These are phyloP conservation scores for Acanthurus lineatus DNA, from an alignment of 2,797 vertebrate species.

Conservation along the genomic window DNA sequence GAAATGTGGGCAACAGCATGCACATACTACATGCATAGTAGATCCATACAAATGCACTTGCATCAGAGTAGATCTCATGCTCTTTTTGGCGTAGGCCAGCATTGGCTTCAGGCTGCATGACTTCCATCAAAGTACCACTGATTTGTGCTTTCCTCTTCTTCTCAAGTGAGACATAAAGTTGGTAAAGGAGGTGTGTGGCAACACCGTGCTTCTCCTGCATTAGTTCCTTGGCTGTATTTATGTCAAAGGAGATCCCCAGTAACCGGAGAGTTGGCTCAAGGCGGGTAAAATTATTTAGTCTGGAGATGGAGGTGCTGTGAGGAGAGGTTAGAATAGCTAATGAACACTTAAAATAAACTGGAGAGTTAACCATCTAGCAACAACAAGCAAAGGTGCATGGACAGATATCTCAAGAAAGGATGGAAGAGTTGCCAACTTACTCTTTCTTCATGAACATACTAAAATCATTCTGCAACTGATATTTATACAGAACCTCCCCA, in stretches of 20 bases:
- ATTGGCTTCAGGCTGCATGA: constrained; percentile 81
- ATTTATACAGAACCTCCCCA: constrained; percentile 93
- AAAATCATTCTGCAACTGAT: constrained; percentile 93
- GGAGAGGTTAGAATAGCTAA: background rate
- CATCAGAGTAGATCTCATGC: constrained; percentile 86
- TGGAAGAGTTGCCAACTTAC: constrained; percentile 76
- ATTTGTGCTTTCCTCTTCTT: constrained; percentile 87
- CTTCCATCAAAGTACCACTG: constrained; percentile 82
- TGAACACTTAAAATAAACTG: background rate
- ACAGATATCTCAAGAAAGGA: background rate
- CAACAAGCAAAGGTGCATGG: background rate
- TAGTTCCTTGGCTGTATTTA: constrained; percentile 86
- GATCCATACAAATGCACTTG: constrained; percentile 67
- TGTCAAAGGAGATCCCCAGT: constrained; percentile 90
- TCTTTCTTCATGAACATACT: constrained; percentile 90
- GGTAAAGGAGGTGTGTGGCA: constrained; percentile 90
- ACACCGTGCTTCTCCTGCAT: constrained; percentile 91
- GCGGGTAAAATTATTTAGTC: constrained; percentile 92
- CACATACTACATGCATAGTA: background rate
- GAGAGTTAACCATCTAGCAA: constrained; percentile 6
- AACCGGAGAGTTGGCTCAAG: constrained; percentile 90
- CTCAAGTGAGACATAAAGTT: constrained; percentile 90
- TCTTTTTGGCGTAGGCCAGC: constrained; percentile 81
- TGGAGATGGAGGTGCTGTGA: constrained; percentile 85
- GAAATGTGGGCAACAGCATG: background rate